These are phyloP conservation scores for Urocyon cinereoargenteus DNA, from an alignment of 2,797 vertebrate genomes.

Conservation along the genomic window DNA sequence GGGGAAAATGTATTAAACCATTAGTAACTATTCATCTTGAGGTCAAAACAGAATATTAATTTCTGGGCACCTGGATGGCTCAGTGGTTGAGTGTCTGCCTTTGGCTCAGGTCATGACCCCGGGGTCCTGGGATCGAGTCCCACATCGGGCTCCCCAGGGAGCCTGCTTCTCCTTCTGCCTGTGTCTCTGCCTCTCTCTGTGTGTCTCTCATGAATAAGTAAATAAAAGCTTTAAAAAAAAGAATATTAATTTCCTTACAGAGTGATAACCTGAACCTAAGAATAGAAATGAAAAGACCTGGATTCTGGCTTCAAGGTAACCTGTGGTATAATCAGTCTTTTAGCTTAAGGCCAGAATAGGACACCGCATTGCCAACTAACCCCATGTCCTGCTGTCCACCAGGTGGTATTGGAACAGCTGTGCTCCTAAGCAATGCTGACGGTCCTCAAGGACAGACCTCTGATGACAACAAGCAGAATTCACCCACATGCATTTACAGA, in stretches of 20 bases:
- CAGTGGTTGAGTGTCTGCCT: too few relatives aligned
- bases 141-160: too few relatives aligned
- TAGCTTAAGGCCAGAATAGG: neutral
- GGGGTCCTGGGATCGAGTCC: too few relatives aligned
- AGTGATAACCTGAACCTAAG: neutral
- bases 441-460: neutral
- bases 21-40: neutral
- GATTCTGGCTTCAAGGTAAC: neutral
- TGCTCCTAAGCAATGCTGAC: neutral
- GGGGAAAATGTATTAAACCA: neutral
- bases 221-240: neutral
- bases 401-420: neutral
- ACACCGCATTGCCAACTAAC: neutral
- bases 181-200: too few relatives aligned
- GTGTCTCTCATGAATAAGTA: too few relatives aligned
- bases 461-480: neutral
- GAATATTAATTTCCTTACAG: neutral
- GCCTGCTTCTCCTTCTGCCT: too few relatives aligned
- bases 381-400: neutral
- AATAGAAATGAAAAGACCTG: neutral
- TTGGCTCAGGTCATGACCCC: too few relatives aligned
- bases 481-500: fast-evolving
- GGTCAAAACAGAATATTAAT: neutral
- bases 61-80: too few relatives aligned
- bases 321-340: neutral